These are phyloP conservation scores for Brachymystax lenok DNA, from an alignment of 2,797 vertebrate genomes.

Conservation along the genomic window DNA sequence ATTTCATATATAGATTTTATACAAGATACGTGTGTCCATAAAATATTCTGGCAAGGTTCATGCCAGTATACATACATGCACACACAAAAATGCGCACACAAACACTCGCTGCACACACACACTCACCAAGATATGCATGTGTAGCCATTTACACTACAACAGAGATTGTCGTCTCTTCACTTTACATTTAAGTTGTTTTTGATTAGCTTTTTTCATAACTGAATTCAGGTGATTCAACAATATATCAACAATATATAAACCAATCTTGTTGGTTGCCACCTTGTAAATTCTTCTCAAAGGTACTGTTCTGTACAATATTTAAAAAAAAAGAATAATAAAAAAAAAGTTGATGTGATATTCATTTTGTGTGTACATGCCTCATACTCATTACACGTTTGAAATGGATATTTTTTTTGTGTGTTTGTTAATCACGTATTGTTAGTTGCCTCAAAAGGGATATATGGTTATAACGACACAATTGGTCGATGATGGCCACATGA, in stretches of 20 bases:
- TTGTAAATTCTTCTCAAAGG: slow-evolving; percentile 45
- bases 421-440: not conserved
- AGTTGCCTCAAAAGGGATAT: slow-evolving; percentile 51
- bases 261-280: slow-evolving; percentile 47
- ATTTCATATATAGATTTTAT: slow-evolving; percentile 78
- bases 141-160: slow-evolving; percentile 72
- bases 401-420: not conserved
- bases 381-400: not conserved
- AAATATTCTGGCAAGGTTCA: slow-evolving; percentile 72
- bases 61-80: slow-evolving; percentile 69
- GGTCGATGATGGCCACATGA: slow-evolving; percentile 48
- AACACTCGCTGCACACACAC: slow-evolving; percentile 36
- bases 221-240: slow-evolving; percentile 41
- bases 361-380: not conserved
- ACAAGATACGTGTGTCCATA: slow-evolving; percentile 84
- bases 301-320: slow-evolving; percentile 67
- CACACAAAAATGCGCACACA: slow-evolving; percentile 39
- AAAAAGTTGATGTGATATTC: not conserved
- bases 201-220: slow-evolving; percentile 26
- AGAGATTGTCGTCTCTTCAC: slow-evolving; percentile 80
- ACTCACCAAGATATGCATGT: slow-evolving; percentile 72
- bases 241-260: slow-evolving; percentile 38
- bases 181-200: slow-evolving; percentile 42
- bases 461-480: slow-evolving; percentile 60
- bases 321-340: too few relatives aligned